Evolutionary conservation across 2,888 invertebrate species (phyloP).

Genomic region (Caenorhabditis japonica): DNA sequence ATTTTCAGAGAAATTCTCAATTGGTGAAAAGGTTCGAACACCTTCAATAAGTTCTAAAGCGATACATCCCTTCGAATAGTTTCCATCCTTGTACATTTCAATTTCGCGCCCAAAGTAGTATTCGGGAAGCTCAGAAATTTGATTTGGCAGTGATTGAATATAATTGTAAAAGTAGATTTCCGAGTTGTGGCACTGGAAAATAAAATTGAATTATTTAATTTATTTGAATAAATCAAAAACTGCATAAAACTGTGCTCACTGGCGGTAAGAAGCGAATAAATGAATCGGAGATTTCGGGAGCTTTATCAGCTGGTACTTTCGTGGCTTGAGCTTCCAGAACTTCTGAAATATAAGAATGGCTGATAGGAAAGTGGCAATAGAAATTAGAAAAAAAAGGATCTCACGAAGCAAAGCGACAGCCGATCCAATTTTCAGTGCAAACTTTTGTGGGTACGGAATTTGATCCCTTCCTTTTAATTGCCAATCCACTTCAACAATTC

Average conservation of each 20-base stretch:
- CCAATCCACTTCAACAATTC: conserved; percentile 39
- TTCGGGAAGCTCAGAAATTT: conserved; percentile 13
- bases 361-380: no score
- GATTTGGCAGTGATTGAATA: not conserved
- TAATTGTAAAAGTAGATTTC: conserved; percentile 50
- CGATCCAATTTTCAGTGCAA: conserved; percentile 52
- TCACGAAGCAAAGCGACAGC: conserved; percentile 46
- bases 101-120: conserved; percentile 39
- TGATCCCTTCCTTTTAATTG: not conserved
- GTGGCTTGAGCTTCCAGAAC: conserved; percentile 33
- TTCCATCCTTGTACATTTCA: conserved; percentile 20
- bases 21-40: conserved; percentile 24
- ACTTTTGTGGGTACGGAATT: conserved; percentile 21
- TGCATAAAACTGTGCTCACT: no score
- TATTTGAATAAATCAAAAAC: no score
- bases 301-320: conserved; percentile 29
- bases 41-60: conserved; percentile 50
- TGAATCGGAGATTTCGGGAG: conserved; percentile 16
- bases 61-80: conserved; percentile 54
- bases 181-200: conserved; percentile 50
- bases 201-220: no score
- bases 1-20: conserved; percentile 40
- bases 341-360: conserved; percentile 12
- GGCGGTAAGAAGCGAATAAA: conserved; percentile 43
- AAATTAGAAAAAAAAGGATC: no score